These are phyloP conservation scores for Rattus rattus DNA, from an alignment of 2,113 vertebrate genomes.

Conservation along the genomic window DNA sequence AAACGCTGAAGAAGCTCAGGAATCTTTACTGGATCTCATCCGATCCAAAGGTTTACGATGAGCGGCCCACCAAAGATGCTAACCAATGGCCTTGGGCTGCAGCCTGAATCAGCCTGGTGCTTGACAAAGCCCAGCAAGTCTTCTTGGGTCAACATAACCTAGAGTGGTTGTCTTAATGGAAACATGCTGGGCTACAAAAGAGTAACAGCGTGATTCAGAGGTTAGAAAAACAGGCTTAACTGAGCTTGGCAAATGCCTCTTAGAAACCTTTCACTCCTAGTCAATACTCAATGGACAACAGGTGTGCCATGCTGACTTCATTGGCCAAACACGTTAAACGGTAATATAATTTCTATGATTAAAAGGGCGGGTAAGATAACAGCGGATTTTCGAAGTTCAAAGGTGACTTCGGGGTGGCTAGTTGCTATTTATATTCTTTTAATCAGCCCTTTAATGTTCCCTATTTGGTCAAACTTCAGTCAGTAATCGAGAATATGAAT, in stretches of 20 bases:
- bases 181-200: neutral
- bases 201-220: neutral
- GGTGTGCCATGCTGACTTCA: neutral
- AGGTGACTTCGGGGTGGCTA: neutral
- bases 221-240: neutral
- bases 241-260: neutral
- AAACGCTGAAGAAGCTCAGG: neutral
- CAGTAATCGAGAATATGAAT: neutral
- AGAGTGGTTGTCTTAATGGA: neutral
- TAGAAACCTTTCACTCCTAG: neutral
- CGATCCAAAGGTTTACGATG: neutral
- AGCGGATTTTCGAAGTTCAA: neutral
- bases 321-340: neutral
- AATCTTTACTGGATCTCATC: no score
- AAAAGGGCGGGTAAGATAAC: neutral
- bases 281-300: constrained; percentile 34
- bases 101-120: neutral
- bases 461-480: neutral
- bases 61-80: neutral
- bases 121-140: neutral
- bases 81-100: neutral
- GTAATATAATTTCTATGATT: neutral
- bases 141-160: neutral
- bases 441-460: neutral
- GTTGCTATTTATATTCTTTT: neutral